Percentiles rank a stretch among this genome's conserved stretches.
Conservation (phyloP, 2,797 vertebrate genomes). For the Lithobates sylvaticus region DNA sequence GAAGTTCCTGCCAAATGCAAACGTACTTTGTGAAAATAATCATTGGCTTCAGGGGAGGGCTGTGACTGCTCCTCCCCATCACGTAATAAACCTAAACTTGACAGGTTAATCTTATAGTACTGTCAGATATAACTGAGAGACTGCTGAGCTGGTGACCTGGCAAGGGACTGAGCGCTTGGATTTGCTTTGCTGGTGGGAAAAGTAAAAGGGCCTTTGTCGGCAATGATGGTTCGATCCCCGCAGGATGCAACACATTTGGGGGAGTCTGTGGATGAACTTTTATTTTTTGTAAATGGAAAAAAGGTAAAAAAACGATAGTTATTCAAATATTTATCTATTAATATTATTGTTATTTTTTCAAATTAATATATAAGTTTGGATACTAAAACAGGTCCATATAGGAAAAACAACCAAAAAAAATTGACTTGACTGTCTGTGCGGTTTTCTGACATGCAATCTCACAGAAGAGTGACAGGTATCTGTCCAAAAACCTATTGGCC, state of each 20-base stretch:
- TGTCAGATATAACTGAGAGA: not conserved
- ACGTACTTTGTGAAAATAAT: not conserved
- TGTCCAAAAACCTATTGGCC: no score
- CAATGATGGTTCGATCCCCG: not conserved
- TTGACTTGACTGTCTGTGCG: no score
- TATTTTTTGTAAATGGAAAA: conserved; percentile 84
- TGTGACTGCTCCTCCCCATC: not conserved
- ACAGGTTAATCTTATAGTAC: not conserved
- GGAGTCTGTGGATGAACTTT: conserved; percentile 69
- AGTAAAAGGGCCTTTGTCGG: not conserved
- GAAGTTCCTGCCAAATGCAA: not conserved
- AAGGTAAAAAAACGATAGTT: conserved; percentile 71
- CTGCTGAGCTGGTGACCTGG: not conserved
- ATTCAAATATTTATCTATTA: no score
- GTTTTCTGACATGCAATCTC: no score
- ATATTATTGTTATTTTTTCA: no score
- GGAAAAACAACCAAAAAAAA: no score
- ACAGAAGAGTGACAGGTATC: no score
- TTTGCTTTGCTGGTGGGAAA: no score
- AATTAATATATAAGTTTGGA: no score
- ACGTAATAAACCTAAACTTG: no score
- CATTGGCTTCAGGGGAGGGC: conserved; percentile 27
- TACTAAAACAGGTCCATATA: no score
- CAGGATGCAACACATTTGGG: conserved; percentile 27
- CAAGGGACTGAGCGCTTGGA: no score